phyloP scores from a whole-genome alignment of 2,113 vertebrate genomes.

The Chaetorhynchus papuensis region DNA sequence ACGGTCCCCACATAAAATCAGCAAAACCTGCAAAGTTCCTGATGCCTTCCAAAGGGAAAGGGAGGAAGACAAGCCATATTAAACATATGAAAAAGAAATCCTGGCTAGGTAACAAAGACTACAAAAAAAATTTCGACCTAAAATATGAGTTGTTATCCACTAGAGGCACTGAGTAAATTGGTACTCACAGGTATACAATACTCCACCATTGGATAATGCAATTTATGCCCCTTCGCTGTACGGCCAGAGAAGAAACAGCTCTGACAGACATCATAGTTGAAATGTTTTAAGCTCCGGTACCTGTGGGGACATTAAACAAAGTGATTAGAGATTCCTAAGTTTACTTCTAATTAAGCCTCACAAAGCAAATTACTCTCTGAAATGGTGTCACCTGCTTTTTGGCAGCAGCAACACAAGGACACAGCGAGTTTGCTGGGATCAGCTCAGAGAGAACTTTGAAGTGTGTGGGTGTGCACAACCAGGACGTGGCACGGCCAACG shows the following conservation, averaged over 20 bases:
- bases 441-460: neutral
- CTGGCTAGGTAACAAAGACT: neutral
- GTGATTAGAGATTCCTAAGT: neutral
- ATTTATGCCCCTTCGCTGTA: slow-evolving; percentile 95
- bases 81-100: neutral
- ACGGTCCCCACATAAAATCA: neutral
- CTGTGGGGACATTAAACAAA: slow-evolving; percentile 64
- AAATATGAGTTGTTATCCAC: neutral
- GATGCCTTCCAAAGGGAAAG: neutral
- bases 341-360: neutral
- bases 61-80: neutral
- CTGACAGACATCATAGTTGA: slow-evolving; percentile 98
- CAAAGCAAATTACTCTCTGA: neutral
- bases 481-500: rapidly evolving
- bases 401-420: neutral
- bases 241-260: slow-evolving; percentile 98
- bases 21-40: neutral
- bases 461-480: rapidly evolving
- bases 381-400: neutral
- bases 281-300: slow-evolving; percentile 97
- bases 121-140: neutral
- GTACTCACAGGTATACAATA: slow-evolving; percentile 95
- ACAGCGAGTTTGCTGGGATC: neutral
- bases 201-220: slow-evolving; percentile 98
- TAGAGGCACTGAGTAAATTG: neutral